These are phyloP conservation scores for Microplitis manilae DNA, from an alignment of 2,888 invertebrate genomes.

Conservation along the genomic window DNA sequence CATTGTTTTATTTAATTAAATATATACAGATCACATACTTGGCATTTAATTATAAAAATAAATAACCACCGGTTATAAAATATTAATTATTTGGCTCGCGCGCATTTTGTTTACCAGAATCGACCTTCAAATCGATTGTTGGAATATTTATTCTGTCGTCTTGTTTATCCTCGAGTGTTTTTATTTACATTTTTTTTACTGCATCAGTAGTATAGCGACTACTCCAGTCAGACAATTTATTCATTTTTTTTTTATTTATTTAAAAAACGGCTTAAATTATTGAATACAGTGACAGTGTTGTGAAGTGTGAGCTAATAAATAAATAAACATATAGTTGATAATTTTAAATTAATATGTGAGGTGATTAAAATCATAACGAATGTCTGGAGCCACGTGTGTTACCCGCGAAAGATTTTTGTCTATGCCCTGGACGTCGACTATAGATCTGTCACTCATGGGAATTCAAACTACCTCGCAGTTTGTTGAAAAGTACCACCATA, in stretches of 20 bases:
- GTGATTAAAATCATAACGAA: constrained; percentile 44
- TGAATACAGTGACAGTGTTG: not conserved
- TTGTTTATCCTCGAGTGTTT: not conserved
- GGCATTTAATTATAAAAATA: not conserved
- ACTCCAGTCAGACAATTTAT: not conserved
- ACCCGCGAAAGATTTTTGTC: constrained; percentile 54
- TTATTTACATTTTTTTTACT: not conserved
- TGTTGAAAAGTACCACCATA: constrained; percentile 70
- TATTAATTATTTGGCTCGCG: not conserved
- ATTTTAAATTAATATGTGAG: constrained; percentile 11
- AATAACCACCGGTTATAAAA: not conserved
- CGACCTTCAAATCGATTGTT: not conserved
- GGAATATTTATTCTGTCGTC: not conserved
- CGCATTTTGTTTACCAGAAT: not conserved
- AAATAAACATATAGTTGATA: not conserved
- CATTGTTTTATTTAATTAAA: not conserved
- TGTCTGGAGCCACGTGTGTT: constrained; percentile 59
- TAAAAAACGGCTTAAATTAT: not conserved
- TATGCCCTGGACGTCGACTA: constrained; percentile 56
- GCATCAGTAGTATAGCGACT: not conserved
- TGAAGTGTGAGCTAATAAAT: constrained; percentile 17
- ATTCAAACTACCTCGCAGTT: constrained; percentile 71
- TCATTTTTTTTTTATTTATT: too few relatives aligned
- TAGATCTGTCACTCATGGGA: constrained; percentile 70
- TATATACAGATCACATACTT: too few relatives aligned